These are phyloP conservation scores for Callimorpha dominula DNA, from an alignment of 2,888 invertebrate species.

Conservation along the genomic window DNA sequence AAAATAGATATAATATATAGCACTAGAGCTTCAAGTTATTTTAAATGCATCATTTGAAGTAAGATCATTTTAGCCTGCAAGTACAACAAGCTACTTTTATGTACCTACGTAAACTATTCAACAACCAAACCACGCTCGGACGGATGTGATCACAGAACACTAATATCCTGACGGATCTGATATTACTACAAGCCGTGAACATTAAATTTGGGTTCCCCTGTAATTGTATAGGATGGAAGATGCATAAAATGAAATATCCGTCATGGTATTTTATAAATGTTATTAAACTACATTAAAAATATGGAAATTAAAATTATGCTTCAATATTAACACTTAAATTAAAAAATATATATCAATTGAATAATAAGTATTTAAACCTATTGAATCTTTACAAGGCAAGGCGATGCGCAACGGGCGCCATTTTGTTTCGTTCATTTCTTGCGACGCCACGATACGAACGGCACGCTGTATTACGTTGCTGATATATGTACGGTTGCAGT, in stretches of 20 bases:
- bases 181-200: neutral
- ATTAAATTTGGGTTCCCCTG: neutral
- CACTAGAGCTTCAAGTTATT: neutral
- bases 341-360: neutral
- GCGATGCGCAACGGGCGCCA: conserved; percentile 55
- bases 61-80: neutral
- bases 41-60: neutral
- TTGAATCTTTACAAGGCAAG: conserved; percentile 2
- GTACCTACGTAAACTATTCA: neutral
- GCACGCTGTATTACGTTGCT: conserved; percentile 35
- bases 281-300: neutral
- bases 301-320: neutral
- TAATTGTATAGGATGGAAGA: neutral
- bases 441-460: conserved; percentile 46
- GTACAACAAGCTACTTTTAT: neutral
- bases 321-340: neutral
- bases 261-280: neutral
- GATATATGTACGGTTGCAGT: conserved; percentile 1
- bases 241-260: neutral
- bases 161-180: too few species aligned
- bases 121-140: neutral
- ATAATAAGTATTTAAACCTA: neutral
- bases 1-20: neutral
- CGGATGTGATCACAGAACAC: conserved; percentile 1
- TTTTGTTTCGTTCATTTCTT: conserved; percentile 61